Evolutionary conservation across 2,888 invertebrate genomes (phyloP).

Genomic region (Gibbula magus): DNA sequence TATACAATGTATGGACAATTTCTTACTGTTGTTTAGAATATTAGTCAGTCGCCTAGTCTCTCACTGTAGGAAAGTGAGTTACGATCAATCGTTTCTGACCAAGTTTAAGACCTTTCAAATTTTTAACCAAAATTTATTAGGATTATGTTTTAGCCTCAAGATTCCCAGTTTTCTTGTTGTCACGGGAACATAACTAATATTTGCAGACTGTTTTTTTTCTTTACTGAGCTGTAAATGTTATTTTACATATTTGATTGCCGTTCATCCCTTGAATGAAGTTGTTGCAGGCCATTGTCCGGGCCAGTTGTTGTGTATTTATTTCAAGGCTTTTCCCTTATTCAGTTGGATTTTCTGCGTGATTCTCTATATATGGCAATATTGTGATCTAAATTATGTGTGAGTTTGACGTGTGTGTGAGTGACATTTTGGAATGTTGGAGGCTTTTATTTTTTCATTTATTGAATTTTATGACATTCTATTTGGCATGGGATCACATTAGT

Average conservation of each 20-base stretch:
- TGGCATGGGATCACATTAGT: constrained; percentile 18
- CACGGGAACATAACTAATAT: background rate
- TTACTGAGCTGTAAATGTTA: constrained; percentile 11
- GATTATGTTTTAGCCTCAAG: background rate
- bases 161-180: constrained; percentile 8
- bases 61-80: background rate
- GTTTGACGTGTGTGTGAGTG: constrained; percentile 40
- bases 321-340: background rate
- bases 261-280: constrained; percentile 10
- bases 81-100: background rate
- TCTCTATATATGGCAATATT: constrained; percentile 46
- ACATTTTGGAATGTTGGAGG: constrained; percentile 32
- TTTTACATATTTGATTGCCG: background rate
- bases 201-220: background rate
- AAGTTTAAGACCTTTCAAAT: background rate
- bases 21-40: background rate
- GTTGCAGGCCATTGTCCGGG: background rate
- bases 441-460: constrained; percentile 32
- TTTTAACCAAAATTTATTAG: background rate
- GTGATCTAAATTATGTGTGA: constrained; percentile 43
- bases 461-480: constrained; percentile 27
- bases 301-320: constrained; percentile 13
- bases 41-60: background rate
- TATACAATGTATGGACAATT: constrained; percentile 1
- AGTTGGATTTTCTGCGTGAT: constrained; percentile 32